A percentile compares a stretch with the other conserved stretches of the same genome.
These are phyloP conservation scores for Danio tinwini DNA, from an alignment of 2,797 vertebrate genomes.

Conservation along the genomic window DNA sequence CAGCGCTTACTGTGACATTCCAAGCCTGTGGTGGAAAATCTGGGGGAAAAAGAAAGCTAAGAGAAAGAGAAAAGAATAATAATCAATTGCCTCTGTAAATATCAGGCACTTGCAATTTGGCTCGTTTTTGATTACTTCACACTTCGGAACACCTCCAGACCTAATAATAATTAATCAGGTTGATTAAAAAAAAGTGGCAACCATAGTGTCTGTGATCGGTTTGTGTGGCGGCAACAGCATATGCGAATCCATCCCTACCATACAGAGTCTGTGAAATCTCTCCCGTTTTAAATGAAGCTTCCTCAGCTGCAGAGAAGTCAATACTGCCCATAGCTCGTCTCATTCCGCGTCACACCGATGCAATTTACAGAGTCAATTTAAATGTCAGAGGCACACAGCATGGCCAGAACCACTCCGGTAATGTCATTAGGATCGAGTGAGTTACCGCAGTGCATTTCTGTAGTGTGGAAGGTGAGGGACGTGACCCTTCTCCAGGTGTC, in stretches of 20 bases:
- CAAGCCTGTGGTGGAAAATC: conserved; percentile 8
- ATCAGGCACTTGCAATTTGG: conserved; percentile 3
- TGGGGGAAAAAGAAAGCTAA: neutral
- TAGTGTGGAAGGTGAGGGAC: conserved; percentile 33
- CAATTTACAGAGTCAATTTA: conserved; percentile 48
- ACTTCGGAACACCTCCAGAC: conserved; percentile 2
- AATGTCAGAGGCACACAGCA: conserved; percentile 45
- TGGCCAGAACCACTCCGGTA: conserved; percentile 25
- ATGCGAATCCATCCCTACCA: conserved; percentile 1
- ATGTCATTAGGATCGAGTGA: conserved; percentile 50
- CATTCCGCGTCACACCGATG: conserved; percentile 34
- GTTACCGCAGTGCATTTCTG: conserved; percentile 35
- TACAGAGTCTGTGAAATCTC: conserved; percentile 23
- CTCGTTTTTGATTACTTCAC: conserved; percentile 31
- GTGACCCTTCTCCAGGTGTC: conserved; percentile 36
- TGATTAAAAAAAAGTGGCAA: conserved; percentile 13
- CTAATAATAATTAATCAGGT: conserved; percentile 23
- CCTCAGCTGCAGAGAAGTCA: conserved; percentile 38
- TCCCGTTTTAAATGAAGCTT: conserved; percentile 43
- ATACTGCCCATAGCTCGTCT: conserved; percentile 40
- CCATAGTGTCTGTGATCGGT: conserved; percentile 4
- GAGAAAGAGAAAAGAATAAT: conserved; percentile 22
- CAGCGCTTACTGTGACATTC: conserved; percentile 24
- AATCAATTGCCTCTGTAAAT: conserved; percentile 27
- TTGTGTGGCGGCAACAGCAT: conserved; percentile 6